These are phyloP conservation scores for Strigamia crassipes DNA, from an alignment of 2,888 invertebrate genomes.

Conservation along the genomic window DNA sequence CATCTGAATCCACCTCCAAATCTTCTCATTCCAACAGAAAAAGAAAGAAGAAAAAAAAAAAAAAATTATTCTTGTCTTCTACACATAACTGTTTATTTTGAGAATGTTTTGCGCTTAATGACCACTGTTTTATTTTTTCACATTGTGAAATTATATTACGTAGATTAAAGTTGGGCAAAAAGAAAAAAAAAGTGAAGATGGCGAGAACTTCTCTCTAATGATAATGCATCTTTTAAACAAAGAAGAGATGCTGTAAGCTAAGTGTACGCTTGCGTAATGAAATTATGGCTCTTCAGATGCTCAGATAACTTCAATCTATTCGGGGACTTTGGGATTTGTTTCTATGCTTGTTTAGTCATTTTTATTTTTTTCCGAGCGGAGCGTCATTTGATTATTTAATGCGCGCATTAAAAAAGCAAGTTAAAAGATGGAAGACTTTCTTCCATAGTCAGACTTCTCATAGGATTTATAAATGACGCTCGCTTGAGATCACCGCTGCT, in stretches of 20 bases:
- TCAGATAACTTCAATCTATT: slow-evolving; percentile 40
- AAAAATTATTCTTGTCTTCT: not conserved
- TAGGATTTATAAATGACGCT: slow-evolving; percentile 32
- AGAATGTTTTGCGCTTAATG: slow-evolving; percentile 10
- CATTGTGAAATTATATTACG: slow-evolving; percentile 25
- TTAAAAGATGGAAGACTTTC: not conserved
- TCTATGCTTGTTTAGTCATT: slow-evolving; percentile 31
- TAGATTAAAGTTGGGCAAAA: not conserved
- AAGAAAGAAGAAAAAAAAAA: not conserved
- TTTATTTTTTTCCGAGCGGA: slow-evolving; percentile 2
- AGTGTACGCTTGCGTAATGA: slow-evolving; percentile 38
- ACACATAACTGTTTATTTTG: not conserved
- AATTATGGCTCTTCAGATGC: slow-evolving; percentile 42
- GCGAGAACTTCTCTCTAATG: slow-evolving; percentile 28
- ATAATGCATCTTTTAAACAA: slow-evolving; percentile 42
- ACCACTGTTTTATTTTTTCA: slow-evolving; percentile 21
- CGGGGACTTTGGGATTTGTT: slow-evolving; percentile 39
- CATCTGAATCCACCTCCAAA: slow-evolving; percentile 36
- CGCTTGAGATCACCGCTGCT: not conserved
- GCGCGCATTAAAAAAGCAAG: slow-evolving; percentile 32
- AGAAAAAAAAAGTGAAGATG: not conserved
- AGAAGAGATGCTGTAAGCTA: slow-evolving; percentile 23
- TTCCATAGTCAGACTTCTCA: slow-evolving; percentile 7
- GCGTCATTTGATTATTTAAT: slow-evolving; percentile 42
- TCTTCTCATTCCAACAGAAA: slow-evolving; percentile 2